Conservation (phyloP, 2,888 invertebrate species). For the Ormyrus labotus region DNA sequence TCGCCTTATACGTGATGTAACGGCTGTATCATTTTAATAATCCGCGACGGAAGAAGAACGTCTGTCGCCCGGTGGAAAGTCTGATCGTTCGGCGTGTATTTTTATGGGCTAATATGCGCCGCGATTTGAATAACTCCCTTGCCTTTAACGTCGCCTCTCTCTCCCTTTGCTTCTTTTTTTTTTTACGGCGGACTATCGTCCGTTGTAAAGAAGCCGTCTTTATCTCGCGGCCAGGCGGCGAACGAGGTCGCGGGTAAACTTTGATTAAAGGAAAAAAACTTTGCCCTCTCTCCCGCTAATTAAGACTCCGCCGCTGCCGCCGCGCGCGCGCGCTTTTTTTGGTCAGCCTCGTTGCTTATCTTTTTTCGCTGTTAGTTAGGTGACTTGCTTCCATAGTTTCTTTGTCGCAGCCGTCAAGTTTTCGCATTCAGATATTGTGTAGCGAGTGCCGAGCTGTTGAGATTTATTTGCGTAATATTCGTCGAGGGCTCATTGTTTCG, state of each 20-base stretch:
- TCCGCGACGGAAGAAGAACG: background rate
- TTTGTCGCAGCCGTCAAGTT: no score
- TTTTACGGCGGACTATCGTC: constrained; percentile 9
- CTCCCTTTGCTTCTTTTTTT: background rate
- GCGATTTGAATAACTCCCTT: constrained; percentile 36
- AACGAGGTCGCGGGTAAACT: constrained; percentile 44
- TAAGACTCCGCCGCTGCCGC: constrained; percentile 26
- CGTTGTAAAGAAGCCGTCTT: background rate
- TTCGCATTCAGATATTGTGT: no score
- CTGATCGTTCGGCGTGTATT: constrained; percentile 31
- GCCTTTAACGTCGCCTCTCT: constrained; percentile 17
- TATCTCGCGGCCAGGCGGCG: constrained; percentile 13
- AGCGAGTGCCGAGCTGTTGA: no score
- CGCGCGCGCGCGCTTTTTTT: background rate
- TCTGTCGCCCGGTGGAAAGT: constrained; percentile 36
- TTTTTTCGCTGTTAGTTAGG: background rate
- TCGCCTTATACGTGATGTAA: background rate
- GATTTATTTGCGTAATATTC: no score
- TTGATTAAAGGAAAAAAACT: constrained; percentile 53
- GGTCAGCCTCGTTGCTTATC: constrained; percentile 5
- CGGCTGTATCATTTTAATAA: constrained; percentile 43
- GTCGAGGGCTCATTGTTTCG: no score
- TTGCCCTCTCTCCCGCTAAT: constrained; percentile 39
- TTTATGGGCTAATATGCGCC: constrained; percentile 28
- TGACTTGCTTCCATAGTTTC: no score